Evolutionary conservation across 2,888 invertebrate species (phyloP), one percentile per base, ranked within the genome.

Genomic region (Drosophila hawaiiensis): DNA sequence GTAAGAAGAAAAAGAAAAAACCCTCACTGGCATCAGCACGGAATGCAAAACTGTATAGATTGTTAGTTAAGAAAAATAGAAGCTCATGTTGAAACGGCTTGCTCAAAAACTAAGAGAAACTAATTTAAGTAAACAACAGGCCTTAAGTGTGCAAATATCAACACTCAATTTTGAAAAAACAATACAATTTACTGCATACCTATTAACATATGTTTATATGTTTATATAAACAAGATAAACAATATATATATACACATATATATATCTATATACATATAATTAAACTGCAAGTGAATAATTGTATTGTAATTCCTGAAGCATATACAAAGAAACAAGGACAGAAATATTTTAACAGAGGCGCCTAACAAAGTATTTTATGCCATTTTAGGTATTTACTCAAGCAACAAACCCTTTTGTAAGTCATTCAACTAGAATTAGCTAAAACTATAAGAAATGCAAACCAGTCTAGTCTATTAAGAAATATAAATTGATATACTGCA

Each of bases 91-190:
- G 53, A 63, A 76, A 59, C 39, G 69, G 70, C 72, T 84, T 88
- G 84, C 88, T 84, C 85, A 80, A 80, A 80, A 67, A 70, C 28
- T 60, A 69, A 54, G 9, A 37, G 64, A 29, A 50, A 59, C 33
- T 77, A 80, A 72, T 59, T 60, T 69, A 80, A 73, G 81, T 78
- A 33, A 79, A 82, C 85, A 71, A 83, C 78, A 88, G 85, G 91
- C 89, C 89, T 89, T 89, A 88, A 91, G 89, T 89, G 91, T 91
- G 89, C 89, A 91, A 89, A 89, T 74, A 86, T 74, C 71, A 82
- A 81, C 78, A 73, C 84, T 81, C 73, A 83, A 83, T 78, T 83
- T 84, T 74, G 29, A 73, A 85, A 85, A 61, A 58, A 73, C 64
- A 79, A 76, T 67, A 84, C 75, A 71, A 63, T 68, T 72, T 74